phyloP scores from a whole-genome alignment of 2,797 vertebrate species.

The Hephaestus fuliginosus region DNA sequence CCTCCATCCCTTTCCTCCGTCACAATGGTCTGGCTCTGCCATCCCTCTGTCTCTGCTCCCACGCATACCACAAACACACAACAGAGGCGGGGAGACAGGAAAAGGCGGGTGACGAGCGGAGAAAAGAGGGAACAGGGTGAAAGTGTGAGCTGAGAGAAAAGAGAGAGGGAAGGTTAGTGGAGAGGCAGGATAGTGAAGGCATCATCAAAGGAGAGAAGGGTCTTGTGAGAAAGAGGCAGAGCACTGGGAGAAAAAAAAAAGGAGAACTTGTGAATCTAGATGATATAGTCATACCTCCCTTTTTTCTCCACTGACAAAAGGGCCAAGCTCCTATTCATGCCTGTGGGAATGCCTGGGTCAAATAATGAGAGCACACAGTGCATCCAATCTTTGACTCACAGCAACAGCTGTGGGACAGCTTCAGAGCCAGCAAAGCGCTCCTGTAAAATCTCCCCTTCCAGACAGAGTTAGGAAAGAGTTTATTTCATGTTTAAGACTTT shows the following conservation, averaged over 20 bases:
- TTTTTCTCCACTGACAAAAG: constrained; percentile 38
- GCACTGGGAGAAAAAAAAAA: neutral
- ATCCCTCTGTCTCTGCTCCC: constrained; percentile 39
- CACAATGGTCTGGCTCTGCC: constrained; percentile 36
- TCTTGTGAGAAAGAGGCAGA: constrained; percentile 28
- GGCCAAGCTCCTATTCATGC: constrained; percentile 20
- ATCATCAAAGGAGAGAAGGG: constrained; percentile 31
- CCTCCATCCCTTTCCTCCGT: constrained; percentile 61
- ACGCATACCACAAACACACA: constrained; percentile 38
- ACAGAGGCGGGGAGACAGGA: neutral
- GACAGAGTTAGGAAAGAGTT: constrained; percentile 15
- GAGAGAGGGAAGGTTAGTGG: constrained; percentile 50
- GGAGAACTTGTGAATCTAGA: constrained; percentile 19
- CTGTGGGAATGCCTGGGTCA: constrained; percentile 33
- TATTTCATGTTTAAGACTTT: constrained; percentile 25
- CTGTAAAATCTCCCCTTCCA: constrained; percentile 20
- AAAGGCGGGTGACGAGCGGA: constrained; percentile 19
- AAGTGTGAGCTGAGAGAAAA: constrained; percentile 54
- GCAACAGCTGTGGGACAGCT: constrained; percentile 17
- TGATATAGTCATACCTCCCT: constrained; percentile 26
- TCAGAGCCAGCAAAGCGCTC: constrained; percentile 3
- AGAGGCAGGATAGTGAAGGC: constrained; percentile 44
- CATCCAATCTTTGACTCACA: constrained; percentile 17
- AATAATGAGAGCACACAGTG: constrained; percentile 27
- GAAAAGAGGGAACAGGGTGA: constrained; percentile 41